Conservation (phyloP, 2,113 vertebrate genomes). For the Pithys albifrons region DNA sequence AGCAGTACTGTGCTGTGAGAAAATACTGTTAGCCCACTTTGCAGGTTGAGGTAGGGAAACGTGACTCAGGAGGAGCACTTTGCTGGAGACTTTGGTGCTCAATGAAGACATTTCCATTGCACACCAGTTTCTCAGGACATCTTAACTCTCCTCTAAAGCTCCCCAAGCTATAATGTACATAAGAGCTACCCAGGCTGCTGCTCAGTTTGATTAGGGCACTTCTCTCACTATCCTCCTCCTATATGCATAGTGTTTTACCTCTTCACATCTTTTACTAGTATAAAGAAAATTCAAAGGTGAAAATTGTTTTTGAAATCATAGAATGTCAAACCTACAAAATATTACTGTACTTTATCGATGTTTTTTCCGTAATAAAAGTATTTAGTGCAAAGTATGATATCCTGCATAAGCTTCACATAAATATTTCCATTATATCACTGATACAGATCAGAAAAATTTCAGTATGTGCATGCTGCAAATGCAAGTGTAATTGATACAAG, state of each 20-base stretch:
- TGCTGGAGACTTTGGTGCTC: neutral
- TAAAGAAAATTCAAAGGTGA: neutral
- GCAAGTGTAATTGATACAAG: constrained; percentile 68
- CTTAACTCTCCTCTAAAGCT: neutral
- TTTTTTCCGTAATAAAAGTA: constrained; percentile 42
- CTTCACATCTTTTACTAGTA: neutral
- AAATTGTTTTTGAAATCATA: neutral
- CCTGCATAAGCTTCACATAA: constrained; percentile 3
- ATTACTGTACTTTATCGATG: neutral
- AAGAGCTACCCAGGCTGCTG: neutral
- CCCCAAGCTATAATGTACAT: rapidly evolving
- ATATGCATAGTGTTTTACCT: neutral
- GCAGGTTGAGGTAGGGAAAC: neutral
- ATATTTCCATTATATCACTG: constrained; percentile 50
- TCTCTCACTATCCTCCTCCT: neutral
- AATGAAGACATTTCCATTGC: neutral
- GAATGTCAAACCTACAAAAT: neutral
- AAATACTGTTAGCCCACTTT: neutral
- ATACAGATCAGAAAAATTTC: constrained; percentile 59
- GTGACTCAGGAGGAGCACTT: neutral
- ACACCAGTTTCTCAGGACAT: neutral
- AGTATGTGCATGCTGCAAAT: constrained; percentile 56
- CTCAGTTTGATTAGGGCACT: neutral
- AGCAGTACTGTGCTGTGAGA: neutral
- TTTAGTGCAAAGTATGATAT: neutral